Evolutionary conservation across 2,113 vertebrate species (phyloP).

Genomic region (Terrapene triunguis): DNA sequence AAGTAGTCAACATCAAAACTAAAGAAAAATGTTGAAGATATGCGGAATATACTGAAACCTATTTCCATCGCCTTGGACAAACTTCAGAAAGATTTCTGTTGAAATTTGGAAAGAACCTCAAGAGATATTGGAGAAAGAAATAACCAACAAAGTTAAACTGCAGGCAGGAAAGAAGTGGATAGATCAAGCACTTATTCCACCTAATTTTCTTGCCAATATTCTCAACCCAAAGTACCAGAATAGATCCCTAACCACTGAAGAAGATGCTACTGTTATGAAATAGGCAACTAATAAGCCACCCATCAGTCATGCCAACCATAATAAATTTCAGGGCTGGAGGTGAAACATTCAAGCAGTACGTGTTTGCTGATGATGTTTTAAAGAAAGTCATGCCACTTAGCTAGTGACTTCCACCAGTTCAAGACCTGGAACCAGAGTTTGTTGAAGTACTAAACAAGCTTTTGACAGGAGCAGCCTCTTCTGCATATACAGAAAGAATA

Average conservation of each 20-base stretch:
- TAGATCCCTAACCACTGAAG: no score
- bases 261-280: neutral
- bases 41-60: no score
- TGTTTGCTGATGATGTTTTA: neutral
- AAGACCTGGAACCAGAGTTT: neutral
- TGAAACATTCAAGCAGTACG: neutral
- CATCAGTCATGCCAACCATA: neutral
- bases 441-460: neutral
- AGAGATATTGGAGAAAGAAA: neutral
- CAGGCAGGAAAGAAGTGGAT: neutral
- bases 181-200: neutral
- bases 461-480: neutral
- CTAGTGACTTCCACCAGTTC: neutral
- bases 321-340: neutral
- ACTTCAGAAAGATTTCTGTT: neutral
- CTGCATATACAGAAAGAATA: neutral
- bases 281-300: neutral
- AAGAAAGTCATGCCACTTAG: neutral
- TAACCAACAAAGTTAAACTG: neutral
- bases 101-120: neutral
- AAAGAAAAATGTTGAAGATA: no score
- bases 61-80: no score
- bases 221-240: no score
- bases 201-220: neutral
- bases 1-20: no score